Percentiles rank a stretch among this genome's conserved stretches.
phyloP scores from a whole-genome alignment of 2,113 vertebrate species.

The Gracilinanus agilis region DNA sequence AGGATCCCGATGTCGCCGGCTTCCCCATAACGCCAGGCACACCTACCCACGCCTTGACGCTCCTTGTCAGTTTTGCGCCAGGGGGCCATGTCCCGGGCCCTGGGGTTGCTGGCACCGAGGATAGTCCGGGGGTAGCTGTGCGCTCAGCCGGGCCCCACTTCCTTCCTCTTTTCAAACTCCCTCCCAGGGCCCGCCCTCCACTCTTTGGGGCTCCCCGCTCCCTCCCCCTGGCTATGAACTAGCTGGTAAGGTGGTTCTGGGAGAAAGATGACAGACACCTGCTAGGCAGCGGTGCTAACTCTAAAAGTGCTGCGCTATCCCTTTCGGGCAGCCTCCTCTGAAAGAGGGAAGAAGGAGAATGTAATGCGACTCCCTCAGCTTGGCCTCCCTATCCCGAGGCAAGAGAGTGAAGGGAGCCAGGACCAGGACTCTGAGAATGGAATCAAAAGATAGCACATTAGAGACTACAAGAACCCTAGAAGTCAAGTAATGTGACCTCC shows the following conservation, averaged over 20 bases:
- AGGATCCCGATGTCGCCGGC: neutral
- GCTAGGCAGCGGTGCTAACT: neutral
- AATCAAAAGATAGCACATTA: neutral
- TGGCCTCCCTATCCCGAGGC: neutral
- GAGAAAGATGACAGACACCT: neutral
- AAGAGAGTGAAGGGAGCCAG: neutral
- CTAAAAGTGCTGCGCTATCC: neutral
- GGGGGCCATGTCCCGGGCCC: constrained; percentile 67
- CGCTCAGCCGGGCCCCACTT: constrained; percentile 80
- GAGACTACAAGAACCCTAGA: neutral
- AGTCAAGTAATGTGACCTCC: neutral
- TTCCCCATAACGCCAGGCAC: neutral
- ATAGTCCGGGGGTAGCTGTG: constrained; percentile 53
- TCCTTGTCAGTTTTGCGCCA: constrained; percentile 84
- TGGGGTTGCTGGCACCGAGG: constrained; percentile 14
- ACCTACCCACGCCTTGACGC: constrained; percentile 84
- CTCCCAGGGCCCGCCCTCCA: constrained; percentile 71
- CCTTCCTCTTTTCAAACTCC: constrained; percentile 87
- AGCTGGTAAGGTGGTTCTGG: neutral
- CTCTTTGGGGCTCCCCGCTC: constrained; percentile 23
- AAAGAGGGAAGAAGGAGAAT: neutral
- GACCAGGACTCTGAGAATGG: neutral
- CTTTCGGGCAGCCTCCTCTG: neutral
- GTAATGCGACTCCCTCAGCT: neutral
- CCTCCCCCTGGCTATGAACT: constrained; percentile 5